These are phyloP conservation scores for Cephalopachus bancanus DNA, from an alignment of 2,797 vertebrate genomes.

Conservation along the genomic window DNA sequence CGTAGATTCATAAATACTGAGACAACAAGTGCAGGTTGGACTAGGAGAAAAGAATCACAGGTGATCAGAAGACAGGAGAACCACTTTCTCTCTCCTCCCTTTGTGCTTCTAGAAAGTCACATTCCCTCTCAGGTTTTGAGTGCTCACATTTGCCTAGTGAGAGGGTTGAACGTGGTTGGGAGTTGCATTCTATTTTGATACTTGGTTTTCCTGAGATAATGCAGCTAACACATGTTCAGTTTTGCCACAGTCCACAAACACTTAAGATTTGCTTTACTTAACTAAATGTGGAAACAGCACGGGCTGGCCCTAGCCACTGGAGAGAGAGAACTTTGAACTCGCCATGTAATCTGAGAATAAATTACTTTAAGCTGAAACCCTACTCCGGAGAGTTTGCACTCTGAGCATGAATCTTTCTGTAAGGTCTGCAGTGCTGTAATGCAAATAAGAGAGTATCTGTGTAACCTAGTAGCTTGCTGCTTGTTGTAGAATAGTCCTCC, in stretches of 20 bases:
- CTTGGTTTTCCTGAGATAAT: background rate
- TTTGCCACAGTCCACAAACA: background rate
- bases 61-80: background rate
- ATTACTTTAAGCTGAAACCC: background rate
- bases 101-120: background rate
- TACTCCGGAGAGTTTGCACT: background rate
- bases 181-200: background rate
- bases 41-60: background rate
- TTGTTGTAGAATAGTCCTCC: background rate
- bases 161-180: accelerated
- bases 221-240: background rate
- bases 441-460: accelerated
- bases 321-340: background rate
- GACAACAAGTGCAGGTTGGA: too few species aligned
- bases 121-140: background rate
- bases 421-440: background rate
- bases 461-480: background rate
- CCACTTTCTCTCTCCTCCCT: background rate
- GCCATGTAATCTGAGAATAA: background rate
- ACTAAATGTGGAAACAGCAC: background rate
- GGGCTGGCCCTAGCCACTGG: background rate
- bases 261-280: background rate
- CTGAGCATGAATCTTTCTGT: accelerated
- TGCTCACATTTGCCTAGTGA: background rate
- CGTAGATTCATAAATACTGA: background rate